These are phyloP conservation scores for Vimba vimba DNA, from an alignment of 2,113 vertebrate species.

Conservation along the genomic window DNA sequence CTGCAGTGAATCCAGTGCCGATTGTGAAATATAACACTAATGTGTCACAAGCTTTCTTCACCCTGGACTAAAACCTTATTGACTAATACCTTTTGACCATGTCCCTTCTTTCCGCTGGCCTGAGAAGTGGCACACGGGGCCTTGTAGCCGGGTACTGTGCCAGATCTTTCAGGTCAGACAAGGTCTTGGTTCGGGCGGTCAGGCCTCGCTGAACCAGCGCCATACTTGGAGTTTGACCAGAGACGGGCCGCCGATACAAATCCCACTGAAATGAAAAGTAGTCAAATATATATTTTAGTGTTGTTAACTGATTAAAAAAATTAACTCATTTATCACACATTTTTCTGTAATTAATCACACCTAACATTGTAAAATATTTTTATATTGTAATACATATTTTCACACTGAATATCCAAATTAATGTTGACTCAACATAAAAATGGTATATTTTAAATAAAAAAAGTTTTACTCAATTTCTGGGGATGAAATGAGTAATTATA, in stretches of 20 bases:
- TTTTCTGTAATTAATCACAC: too few species aligned
- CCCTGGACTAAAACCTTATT: neutral
- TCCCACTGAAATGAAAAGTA: conserved; percentile 70
- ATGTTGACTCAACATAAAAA: too few species aligned
- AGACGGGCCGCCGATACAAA: conserved; percentile 78
- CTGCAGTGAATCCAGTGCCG: neutral
- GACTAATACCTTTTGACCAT: conserved; percentile 78
- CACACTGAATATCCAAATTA: too few species aligned
- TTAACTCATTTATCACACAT: too few species aligned
- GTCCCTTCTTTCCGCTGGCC: conserved; percentile 74
- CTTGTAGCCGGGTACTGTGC: conserved; percentile 75
- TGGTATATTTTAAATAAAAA: too few species aligned
- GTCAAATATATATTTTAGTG: neutral
- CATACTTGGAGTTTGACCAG: conserved; percentile 76
- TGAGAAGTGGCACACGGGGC: conserved; percentile 64
- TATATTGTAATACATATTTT: too few species aligned
- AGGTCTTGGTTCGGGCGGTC: conserved; percentile 77
- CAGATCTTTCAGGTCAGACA: conserved; percentile 81
- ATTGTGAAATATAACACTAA: neutral
- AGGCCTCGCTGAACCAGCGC: conserved; percentile 78
- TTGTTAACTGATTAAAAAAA: too few species aligned
- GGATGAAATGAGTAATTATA: too few species aligned
- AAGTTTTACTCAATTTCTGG: too few species aligned
- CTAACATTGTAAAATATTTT: too few species aligned
- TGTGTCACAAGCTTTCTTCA: neutral